Evolutionary conservation across 2,113 vertebrate genomes (phyloP), one percentile per base, ranked within the genome.

Genomic region (Cololabis saira): DNA sequence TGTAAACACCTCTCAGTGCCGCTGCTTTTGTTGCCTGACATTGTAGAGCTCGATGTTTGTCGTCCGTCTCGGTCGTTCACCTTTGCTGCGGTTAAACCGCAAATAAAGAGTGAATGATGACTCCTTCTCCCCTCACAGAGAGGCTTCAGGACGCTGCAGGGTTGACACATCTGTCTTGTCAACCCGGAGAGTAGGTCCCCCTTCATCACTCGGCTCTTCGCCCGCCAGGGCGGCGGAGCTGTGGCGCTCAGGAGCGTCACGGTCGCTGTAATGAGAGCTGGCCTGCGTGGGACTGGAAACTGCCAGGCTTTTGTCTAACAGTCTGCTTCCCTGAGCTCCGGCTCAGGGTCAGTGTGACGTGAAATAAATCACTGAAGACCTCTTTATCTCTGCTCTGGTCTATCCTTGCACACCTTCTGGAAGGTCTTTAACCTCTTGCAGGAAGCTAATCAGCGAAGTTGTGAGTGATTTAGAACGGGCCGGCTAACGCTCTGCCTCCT

Each of bases 391-490:
- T 16, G 42, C 58, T 5, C 27, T 0, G 47, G 59, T 42, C 24
- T 53, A 24, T 76, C 52, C 47, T n/a, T 54, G 51, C 77, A 48
- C 62, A 68, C 63, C 78, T 74, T 56, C 74, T 65, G 69, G 53
- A 79, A 43, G 69, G 44, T 76, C 71, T 57, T 76, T 64, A 81
- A 73, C 75, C 61, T 56, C 47, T 11, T 52, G 53, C 58, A 2
- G 9, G 62, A 43, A 77, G 58, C 73, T 80, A 64, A 80, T 84
- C 66, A 74, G 43, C 22, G 2, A 57, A 7, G 66, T 4, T 44
- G 45, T 47, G 68, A 64, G 58, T 80, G 79, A 82, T 85, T 77
- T 61, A 82, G 64, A 53, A 10, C 47, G 2, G 71, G 43, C 48
- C 40, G 18, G 41, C 60, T 53, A n/a, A 45, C 68, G 4, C 63